Evolutionary conservation across 2,888 invertebrate genomes (phyloP).

Genomic region (Acleris cristana): DNA sequence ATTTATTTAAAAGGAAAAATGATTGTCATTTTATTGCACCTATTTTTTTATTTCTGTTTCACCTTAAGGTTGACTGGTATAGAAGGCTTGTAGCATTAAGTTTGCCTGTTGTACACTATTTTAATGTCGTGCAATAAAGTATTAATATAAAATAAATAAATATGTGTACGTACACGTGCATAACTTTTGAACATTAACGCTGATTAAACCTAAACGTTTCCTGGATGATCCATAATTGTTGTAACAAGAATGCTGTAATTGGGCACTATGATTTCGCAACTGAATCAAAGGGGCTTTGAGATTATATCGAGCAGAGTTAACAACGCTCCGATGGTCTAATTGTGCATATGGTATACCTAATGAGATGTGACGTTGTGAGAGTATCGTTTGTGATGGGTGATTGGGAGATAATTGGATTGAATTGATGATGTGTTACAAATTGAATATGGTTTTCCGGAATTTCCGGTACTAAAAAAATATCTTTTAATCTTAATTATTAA

Average conservation of each 20-base stretch:
- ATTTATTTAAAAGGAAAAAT: too few relatives aligned
- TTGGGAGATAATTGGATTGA: neutral
- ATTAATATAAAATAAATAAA: too few relatives aligned
- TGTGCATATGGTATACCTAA: slow-evolving; percentile 32
- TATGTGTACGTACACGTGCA: neutral
- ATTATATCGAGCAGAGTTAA: slow-evolving; percentile 30
- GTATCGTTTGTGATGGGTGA: neutral
- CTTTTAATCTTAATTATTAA: too few relatives aligned
- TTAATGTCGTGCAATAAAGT: too few relatives aligned
- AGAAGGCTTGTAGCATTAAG: too few relatives aligned
- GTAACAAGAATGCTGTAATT: slow-evolving; percentile 33
- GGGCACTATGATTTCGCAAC: slow-evolving; percentile 22
- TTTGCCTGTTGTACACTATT: too few relatives aligned
- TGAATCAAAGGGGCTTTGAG: slow-evolving; percentile 31
- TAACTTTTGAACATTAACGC: slow-evolving; percentile 15
- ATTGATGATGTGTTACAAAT: neutral
- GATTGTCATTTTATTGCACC: too few relatives aligned
- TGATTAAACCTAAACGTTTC: slow-evolving; percentile 39
- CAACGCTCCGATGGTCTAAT: slow-evolving; percentile 25
- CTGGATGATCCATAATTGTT: slow-evolving; percentile 39
- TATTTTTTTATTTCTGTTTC: too few relatives aligned
- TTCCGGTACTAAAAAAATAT: too few relatives aligned
- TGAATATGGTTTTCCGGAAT: neutral
- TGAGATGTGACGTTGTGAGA: slow-evolving; percentile 7
- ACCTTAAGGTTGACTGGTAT: too few relatives aligned